A percentile compares a stretch with the other conserved stretches of the same genome.
Conservation (phyloP, 2,888 invertebrate species). For the Drosophila dives region DNA sequence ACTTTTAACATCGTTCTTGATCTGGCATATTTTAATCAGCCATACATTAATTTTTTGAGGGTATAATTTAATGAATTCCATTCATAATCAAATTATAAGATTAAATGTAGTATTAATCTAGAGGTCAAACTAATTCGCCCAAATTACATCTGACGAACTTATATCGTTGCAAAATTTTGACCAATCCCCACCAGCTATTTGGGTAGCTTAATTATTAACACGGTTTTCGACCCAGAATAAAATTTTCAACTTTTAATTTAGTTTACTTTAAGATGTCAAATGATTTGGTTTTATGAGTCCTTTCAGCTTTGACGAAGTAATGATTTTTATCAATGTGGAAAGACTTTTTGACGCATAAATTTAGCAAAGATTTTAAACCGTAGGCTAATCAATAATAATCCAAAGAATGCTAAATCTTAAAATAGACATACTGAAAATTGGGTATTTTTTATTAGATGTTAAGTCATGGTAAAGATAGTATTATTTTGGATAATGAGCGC, state of each 20-base stretch:
- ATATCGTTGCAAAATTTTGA: too few relatives aligned
- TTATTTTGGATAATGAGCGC: neutral
- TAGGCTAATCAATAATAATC: neutral
- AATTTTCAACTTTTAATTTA: too few relatives aligned
- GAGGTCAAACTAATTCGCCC: neutral
- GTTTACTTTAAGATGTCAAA: too few relatives aligned
- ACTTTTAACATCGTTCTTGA: neutral
- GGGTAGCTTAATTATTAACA: too few relatives aligned
- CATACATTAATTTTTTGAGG: too few relatives aligned
- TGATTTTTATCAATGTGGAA: neutral
- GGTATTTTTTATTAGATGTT: neutral
- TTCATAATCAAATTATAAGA: neutral
- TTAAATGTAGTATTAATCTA: neutral
- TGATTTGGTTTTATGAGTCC: neutral
- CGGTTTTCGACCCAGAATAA: too few relatives aligned
- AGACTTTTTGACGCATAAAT: too few relatives aligned
- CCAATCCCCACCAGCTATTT: too few relatives aligned
- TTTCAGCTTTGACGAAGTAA: neutral
- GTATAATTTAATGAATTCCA: neutral
- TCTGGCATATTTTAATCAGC: too few relatives aligned
- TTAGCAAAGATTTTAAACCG: too few relatives aligned
- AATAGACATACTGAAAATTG: neutral
- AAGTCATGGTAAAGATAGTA: neutral
- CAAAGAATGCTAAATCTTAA: neutral
- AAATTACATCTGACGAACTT: too few relatives aligned